Conservation (phyloP, 2,113 vertebrate species). For the Orthonyx spaldingii region DNA sequence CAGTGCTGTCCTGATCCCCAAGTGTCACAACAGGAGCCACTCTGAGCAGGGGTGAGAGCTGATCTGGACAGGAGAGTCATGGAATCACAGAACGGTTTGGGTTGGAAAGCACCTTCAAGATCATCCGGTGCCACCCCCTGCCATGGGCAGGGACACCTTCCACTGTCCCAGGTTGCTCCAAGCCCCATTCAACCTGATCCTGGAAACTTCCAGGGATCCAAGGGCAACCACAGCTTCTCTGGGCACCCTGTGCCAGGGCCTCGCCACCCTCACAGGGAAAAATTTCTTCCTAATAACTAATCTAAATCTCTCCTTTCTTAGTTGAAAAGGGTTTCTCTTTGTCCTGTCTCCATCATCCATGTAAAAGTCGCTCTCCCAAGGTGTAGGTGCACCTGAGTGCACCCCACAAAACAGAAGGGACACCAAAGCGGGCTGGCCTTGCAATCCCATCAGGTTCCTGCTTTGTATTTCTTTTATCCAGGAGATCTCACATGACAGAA, state of each 20-base stretch:
- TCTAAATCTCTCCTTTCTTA: neutral
- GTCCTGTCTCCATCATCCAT: neutral
- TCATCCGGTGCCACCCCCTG: neutral
- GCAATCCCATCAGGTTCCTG: neutral
- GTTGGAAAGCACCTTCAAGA: neutral
- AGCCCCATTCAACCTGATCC: fast-evolving
- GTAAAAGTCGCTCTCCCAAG: neutral
- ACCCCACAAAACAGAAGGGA: neutral
- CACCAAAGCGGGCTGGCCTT: neutral
- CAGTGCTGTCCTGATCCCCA: neutral
- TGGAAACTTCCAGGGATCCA: neutral
- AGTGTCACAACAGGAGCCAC: neutral
- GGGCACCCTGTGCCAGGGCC: fast-evolving
- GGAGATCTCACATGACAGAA: neutral
- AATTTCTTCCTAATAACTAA: neutral
- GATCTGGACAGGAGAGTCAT: neutral
- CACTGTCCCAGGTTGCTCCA: fast-evolving
- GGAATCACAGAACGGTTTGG: neutral
- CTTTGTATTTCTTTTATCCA: neutral
- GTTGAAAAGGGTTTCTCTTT: neutral
- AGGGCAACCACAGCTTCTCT: neutral
- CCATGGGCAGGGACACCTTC: neutral
- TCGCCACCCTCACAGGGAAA: fast-evolving
- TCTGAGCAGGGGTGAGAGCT: neutral
- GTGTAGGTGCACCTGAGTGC: neutral